A percentile compares a stretch with the other conserved stretches of the same genome.
phyloP scores from a whole-genome alignment of 1,140 invertebrate species.

The Eueides isabella region DNA sequence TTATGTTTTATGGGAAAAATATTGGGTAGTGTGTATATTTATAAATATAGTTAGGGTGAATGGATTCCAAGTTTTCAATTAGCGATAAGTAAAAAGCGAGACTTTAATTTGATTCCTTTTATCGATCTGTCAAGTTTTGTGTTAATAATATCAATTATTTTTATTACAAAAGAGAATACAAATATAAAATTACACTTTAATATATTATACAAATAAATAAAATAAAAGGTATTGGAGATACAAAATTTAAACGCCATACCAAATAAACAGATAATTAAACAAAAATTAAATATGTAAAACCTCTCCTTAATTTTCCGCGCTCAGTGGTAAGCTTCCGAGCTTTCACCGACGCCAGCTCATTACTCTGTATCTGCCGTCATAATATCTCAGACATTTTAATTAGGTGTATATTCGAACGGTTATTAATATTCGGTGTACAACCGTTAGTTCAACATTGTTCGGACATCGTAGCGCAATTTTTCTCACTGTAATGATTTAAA shows the following conservation, averaged over 20 bases:
- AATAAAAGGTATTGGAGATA: too few species aligned
- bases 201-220: too few species aligned
- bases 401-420: slow-evolving; percentile 29
- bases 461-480: slow-evolving; percentile 37
- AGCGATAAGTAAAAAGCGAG: too few species aligned
- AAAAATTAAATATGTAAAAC: background rate
- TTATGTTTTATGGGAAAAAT: too few species aligned
- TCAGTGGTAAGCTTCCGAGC: slow-evolving; percentile 26
- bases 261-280: too few species aligned
- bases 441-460: slow-evolving; percentile 44
- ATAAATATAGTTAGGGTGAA: too few species aligned
- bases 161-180: background rate
- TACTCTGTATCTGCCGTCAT: slow-evolving; percentile 45
- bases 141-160: background rate
- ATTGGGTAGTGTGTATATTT: too few species aligned
- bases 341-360: slow-evolving; percentile 41
- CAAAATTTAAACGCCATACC: too few species aligned
- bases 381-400: slow-evolving; percentile 50
- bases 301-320: slow-evolving; percentile 6
- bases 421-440: slow-evolving; percentile 40
- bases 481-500: slow-evolving; percentile 34
- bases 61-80: too few species aligned
- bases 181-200: too few species aligned
- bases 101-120: too few species aligned
- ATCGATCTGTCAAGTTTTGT: too few species aligned